phyloP scores from a whole-genome alignment of 2,797 vertebrate genomes.

The Hipposideros larvatus region DNA sequence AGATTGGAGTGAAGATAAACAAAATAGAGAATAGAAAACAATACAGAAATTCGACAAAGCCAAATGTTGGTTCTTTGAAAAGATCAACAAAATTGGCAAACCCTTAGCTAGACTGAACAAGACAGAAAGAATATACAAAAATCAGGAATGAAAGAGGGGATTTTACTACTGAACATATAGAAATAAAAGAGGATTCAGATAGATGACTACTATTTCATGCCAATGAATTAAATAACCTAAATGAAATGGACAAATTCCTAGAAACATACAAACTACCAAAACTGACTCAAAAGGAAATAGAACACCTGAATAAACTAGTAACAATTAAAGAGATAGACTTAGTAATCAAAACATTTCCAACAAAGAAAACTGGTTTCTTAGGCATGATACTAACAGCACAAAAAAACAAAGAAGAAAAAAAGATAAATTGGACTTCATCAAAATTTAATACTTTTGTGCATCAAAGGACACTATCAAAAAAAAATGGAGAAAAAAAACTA shows the following conservation, averaged over 20 bases:
- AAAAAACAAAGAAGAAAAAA: background rate
- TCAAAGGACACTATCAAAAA: background rate
- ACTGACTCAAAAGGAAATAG: background rate
- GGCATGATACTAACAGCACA: background rate
- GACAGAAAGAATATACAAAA: constrained; percentile 14
- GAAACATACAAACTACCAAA: background rate
- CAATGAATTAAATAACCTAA: background rate
- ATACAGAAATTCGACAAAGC: background rate
- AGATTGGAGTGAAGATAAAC: background rate
- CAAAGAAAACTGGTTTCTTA: background rate
- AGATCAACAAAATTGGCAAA: background rate
- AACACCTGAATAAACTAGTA: background rate
- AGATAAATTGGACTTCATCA: background rate
- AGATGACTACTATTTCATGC: background rate
- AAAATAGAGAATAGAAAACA: background rate
- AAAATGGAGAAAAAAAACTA: background rate
- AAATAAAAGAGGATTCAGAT: background rate
- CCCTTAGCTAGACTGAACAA: background rate
- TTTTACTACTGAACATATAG: background rate
- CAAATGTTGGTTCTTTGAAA: background rate
- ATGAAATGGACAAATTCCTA: background rate
- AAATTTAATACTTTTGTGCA: background rate
- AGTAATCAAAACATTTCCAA: background rate
- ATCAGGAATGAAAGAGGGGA: background rate
- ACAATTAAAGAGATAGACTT: background rate